Conservation (phyloP, 1,140 invertebrate species). For the Teleopsis dalmanni region DNA sequence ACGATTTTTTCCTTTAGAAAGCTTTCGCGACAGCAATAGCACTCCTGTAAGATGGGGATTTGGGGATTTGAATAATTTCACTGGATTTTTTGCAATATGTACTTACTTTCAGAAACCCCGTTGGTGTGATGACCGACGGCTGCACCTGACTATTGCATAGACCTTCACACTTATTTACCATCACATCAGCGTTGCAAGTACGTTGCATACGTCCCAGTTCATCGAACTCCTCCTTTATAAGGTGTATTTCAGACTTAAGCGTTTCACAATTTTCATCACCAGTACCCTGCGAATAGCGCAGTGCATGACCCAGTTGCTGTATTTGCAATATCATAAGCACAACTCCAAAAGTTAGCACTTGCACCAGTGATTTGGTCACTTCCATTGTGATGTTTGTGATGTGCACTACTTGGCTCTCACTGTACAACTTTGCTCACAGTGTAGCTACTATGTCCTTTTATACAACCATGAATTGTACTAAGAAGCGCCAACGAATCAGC, state of each 20-base stretch:
- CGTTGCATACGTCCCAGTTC: constrained; percentile 68
- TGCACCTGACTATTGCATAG: constrained; percentile 83
- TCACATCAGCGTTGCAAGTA: constrained; percentile 79
- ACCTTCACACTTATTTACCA: constrained; percentile 83
- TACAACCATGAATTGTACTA: no score
- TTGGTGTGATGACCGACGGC: constrained; percentile 76
- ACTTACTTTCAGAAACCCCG: constrained; percentile 80
- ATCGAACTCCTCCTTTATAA: constrained; percentile 82
- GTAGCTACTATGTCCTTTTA: no score
- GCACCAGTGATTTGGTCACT: neutral
- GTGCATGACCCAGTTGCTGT: constrained; percentile 11
- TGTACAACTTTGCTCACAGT: no score
- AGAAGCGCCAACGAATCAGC: no score
- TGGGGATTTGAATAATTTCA: neutral
- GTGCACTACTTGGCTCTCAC: no score
- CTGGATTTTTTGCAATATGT: neutral
- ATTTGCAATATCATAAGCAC: neutral
- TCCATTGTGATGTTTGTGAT: no score
- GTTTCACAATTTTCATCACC: constrained; percentile 66
- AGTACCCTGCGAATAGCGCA: constrained; percentile 35
- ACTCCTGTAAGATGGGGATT: constrained; percentile 56
- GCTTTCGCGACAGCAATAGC: constrained; percentile 83
- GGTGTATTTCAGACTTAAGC: constrained; percentile 67
- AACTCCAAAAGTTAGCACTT: neutral
- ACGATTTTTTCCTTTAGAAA: constrained; percentile 71